Evolutionary conservation across 2,113 vertebrate species (phyloP).

Genomic region (Cyanoliseus patagonus): DNA sequence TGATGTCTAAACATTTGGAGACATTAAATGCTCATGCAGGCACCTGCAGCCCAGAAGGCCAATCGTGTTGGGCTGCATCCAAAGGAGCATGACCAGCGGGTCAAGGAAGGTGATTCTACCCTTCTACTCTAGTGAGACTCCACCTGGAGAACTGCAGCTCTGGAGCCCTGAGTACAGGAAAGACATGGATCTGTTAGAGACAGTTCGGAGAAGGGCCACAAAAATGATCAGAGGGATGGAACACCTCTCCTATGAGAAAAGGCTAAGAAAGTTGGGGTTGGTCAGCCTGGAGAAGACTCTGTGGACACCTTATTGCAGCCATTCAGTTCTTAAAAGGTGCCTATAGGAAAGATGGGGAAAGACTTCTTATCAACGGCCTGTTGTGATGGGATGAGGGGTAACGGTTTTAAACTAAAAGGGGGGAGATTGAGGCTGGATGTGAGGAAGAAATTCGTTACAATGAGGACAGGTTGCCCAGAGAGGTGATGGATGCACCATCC

Average conservation of each 20-base stretch:
- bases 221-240: neutral
- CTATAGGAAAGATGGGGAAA: neutral
- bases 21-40: neutral
- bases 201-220: neutral
- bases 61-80: neutral
- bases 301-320: neutral
- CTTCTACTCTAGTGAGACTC: neutral
- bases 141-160: neutral
- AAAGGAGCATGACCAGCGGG: neutral
- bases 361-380: neutral
- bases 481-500: neutral
- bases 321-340: neutral
- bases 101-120: neutral
- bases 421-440: neutral
- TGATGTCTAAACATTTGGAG: neutral
- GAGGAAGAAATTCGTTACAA: neutral
- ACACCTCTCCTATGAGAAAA: neutral
- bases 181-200: neutral
- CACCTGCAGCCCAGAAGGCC: neutral
- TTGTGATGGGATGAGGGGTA: neutral
- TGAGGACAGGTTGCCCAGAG: neutral
- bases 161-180: neutral
- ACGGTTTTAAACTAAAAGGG: neutral
- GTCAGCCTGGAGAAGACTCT: neutral
- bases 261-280: neutral